These are phyloP conservation scores for Dolichopus griseipennis DNA, from an alignment of 2,888 invertebrate genomes.

Conservation along the genomic window DNA sequence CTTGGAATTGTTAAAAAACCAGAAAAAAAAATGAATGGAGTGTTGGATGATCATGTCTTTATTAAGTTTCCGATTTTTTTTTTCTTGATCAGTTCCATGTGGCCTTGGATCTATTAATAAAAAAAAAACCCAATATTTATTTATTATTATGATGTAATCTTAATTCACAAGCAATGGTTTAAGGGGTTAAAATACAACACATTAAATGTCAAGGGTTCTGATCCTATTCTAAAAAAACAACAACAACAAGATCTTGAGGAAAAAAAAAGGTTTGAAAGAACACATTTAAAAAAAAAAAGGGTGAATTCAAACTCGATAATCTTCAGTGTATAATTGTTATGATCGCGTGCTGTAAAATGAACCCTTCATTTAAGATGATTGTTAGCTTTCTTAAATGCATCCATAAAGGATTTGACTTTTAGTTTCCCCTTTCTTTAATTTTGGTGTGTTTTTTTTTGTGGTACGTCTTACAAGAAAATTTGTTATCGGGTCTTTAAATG, in stretches of 20 bases:
- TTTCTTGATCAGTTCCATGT: neutral
- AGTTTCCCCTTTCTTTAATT: neutral
- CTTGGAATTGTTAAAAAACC: neutral
- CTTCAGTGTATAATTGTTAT: neutral
- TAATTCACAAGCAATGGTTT: neutral
- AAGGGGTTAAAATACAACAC: neutral
- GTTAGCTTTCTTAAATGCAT: neutral
- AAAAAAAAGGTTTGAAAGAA: neutral
- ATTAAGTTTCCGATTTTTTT: neutral
- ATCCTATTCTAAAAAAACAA: neutral
- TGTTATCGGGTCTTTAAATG: neutral
- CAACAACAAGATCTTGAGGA: neutral
- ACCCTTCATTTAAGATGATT: neutral
- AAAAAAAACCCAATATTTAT: neutral
- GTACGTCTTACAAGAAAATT: neutral
- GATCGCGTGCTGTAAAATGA: neutral
- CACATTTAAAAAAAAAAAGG: too few species aligned
- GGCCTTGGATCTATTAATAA: neutral
- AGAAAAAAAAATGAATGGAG: neutral
- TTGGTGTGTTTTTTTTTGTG: neutral
- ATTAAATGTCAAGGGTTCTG: neutral
- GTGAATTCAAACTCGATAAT: too few species aligned
- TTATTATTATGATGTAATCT: neutral
- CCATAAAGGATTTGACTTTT: neutral
- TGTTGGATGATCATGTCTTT: neutral